phyloP scores from a whole-genome alignment of 2,888 invertebrate species.

The Rambutsinella grinnellia region DNA sequence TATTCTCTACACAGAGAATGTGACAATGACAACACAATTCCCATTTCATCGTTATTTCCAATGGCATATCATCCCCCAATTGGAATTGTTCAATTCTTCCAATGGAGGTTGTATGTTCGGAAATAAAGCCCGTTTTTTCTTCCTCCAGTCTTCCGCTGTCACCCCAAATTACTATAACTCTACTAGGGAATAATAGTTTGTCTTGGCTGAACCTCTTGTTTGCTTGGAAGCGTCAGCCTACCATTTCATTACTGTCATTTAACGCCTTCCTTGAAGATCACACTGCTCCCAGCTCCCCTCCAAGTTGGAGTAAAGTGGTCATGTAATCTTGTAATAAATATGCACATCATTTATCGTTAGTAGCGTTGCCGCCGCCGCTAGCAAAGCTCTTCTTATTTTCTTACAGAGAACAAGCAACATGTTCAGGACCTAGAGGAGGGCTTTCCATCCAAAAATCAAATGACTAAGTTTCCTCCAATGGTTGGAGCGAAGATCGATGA shows the following conservation, averaged over 20 bases:
- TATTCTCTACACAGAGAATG: background rate
- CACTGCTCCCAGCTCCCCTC: background rate
- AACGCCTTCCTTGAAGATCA: background rate
- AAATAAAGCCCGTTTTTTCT: no score
- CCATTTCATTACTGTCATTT: background rate
- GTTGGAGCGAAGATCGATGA: conserved; percentile 65
- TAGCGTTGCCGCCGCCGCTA: background rate
- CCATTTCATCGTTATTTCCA: background rate
- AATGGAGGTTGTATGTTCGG: no score
- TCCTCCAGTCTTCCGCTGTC: conserved; percentile 65
- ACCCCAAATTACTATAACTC: conserved; percentile 60
- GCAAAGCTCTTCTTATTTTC: background rate
- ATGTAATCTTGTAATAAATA: conserved; percentile 33
- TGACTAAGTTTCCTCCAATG: conserved; percentile 16
- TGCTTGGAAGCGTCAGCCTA: background rate
- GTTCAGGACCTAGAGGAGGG: no score
- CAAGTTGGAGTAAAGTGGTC: background rate
- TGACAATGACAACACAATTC: background rate
- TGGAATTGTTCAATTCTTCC: no score
- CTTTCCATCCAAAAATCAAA: no score
- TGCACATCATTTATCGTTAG: conserved; percentile 32
- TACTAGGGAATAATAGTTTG: conserved; percentile 17
- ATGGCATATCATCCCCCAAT: no score
- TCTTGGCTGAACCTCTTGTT: conserved; percentile 7
- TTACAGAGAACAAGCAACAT: background rate